Evolutionary conservation across 2,888 invertebrate genomes (phyloP).

Genomic region (Ecliptopera silaceata): DNA sequence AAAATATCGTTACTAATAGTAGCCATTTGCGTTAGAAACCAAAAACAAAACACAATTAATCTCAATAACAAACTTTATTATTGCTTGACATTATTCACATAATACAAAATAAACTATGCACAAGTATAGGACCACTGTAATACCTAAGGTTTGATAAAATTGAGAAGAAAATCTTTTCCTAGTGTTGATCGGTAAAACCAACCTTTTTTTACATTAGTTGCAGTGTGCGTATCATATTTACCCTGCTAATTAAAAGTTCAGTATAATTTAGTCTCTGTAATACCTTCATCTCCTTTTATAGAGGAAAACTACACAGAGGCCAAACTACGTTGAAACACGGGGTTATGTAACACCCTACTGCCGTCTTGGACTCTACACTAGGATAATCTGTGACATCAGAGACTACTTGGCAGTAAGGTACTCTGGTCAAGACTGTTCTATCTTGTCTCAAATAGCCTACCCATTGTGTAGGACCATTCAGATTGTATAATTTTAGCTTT

Average conservation of each 20-base stretch:
- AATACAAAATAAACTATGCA: slow-evolving; percentile 88
- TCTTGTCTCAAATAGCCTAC: neutral
- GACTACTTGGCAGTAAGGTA: neutral
- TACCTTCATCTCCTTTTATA: neutral
- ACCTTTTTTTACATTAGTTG: neutral
- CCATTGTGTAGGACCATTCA: no score
- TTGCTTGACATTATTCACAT: slow-evolving; percentile 86
- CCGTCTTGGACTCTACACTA: neutral
- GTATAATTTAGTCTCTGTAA: no score
- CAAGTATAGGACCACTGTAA: slow-evolving; percentile 80
- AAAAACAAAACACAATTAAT: slow-evolving; percentile 49
- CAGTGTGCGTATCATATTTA: neutral
- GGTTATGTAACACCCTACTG: no score
- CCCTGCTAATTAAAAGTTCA: neutral
- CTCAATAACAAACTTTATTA: slow-evolving; percentile 85
- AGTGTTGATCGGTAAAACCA: slow-evolving; percentile 4
- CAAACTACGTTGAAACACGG: neutral
- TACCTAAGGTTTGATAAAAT: slow-evolving; percentile 65
- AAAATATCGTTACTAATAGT: no score
- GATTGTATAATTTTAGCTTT: no score
- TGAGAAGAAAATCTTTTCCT: slow-evolving; percentile 46
- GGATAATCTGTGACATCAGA: neutral
- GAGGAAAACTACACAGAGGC: neutral
- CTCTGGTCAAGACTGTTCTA: neutral
- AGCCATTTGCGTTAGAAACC: no score